phyloP scores from a whole-genome alignment of 1,140 invertebrate genomes.

The Eulimnadia texana region DNA sequence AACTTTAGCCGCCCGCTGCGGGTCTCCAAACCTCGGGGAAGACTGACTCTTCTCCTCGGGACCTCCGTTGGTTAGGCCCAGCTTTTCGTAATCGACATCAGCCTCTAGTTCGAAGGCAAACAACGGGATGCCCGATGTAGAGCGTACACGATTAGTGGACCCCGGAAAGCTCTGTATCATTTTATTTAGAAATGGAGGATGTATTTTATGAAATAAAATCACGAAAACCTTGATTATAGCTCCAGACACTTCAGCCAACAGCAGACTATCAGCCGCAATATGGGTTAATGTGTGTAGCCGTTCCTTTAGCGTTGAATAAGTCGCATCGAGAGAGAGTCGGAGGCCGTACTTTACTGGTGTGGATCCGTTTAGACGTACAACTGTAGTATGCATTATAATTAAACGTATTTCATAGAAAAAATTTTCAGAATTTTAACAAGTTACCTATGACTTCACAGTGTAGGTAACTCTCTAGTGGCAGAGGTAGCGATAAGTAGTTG shows the following conservation, averaged over 20 bases:
- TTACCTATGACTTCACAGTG: slow-evolving; percentile 56
- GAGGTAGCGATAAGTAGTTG: slow-evolving; percentile 67
- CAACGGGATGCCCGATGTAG: slow-evolving; percentile 10
- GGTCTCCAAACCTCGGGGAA: not conserved
- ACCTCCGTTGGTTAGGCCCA: not conserved
- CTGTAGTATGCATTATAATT: slow-evolving; percentile 32
- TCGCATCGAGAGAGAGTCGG: slow-evolving; percentile 60
- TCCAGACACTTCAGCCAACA: slow-evolving; percentile 51
- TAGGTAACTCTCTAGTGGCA: slow-evolving; percentile 62
- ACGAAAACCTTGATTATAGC: slow-evolving; percentile 42
- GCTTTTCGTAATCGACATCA: not conserved
- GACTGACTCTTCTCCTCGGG: not conserved
- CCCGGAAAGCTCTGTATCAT: slow-evolving; percentile 6
- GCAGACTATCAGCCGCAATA: slow-evolving; percentile 41
- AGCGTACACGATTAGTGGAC: not conserved
- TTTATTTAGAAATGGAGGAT: not conserved
- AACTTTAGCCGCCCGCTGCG: slow-evolving; percentile 1
- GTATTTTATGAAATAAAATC: not conserved
- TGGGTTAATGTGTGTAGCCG: slow-evolving; percentile 47
- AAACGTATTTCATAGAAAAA: no score
- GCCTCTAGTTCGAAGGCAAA: slow-evolving; percentile 8
- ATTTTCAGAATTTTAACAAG: no score
- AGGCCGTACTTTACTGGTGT: slow-evolving; percentile 68
- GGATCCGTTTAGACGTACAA: slow-evolving; percentile 59
- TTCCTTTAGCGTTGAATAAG: slow-evolving; percentile 53